These are phyloP conservation scores for Cerceris ruficornis DNA, from an alignment of 2,888 invertebrate species.

Conservation along the genomic window DNA sequence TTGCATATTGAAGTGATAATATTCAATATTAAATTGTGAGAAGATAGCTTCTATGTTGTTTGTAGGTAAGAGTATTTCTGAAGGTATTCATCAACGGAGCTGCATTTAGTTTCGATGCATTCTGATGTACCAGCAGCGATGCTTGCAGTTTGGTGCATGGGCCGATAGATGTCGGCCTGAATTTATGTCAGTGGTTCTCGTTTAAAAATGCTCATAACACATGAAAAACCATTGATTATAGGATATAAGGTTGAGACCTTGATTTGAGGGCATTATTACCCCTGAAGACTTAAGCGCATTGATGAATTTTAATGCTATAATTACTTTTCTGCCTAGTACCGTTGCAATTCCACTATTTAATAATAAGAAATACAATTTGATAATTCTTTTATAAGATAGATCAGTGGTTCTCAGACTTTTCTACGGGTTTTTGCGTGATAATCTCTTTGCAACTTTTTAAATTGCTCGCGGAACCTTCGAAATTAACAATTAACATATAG, in stretches of 20 bases:
- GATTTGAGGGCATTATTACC: too few species aligned
- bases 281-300: neutral
- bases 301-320: neutral
- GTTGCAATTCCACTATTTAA: too few species aligned
- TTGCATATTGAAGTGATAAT: neutral
- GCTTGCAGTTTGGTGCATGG: neutral
- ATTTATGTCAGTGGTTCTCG: neutral
- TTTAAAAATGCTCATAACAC: neutral
- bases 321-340: too few species aligned
- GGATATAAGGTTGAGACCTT: too few species aligned
- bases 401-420: too few species aligned
- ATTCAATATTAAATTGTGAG: neutral
- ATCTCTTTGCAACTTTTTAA: too few species aligned
- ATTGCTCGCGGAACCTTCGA: too few species aligned
- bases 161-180: neutral
- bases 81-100: neutral
- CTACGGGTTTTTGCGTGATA: too few species aligned
- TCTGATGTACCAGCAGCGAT: neutral
- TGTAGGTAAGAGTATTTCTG: neutral
- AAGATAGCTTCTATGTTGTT: neutral
- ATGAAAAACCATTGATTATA: neutral
- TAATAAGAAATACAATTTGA: too few species aligned
- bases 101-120: neutral
- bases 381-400: too few species aligned
- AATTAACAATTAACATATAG: too few species aligned